Percentiles rank a stretch among this genome's conserved stretches.
Conservation (phyloP, 2,797 vertebrate species). For the Myotis vivesi region DNA sequence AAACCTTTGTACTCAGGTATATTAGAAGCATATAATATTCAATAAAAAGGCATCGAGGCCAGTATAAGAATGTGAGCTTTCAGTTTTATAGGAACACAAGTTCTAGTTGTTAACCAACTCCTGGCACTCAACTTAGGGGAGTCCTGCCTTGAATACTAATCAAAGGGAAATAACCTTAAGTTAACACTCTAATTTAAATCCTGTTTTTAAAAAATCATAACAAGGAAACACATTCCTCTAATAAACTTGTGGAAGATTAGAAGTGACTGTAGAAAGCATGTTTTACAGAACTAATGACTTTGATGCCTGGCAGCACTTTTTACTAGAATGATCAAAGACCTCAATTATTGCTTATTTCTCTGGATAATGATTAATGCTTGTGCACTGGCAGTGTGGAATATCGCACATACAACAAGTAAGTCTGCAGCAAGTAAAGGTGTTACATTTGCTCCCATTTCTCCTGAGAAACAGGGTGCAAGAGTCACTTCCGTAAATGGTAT, state of each 20-base stretch:
- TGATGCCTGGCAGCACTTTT: slow-evolving; percentile 24
- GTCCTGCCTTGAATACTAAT: slow-evolving; percentile 48
- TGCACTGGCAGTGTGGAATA: background rate
- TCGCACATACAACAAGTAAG: background rate
- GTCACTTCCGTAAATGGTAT: background rate
- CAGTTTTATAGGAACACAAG: background rate
- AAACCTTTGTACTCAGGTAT: slow-evolving; percentile 3
- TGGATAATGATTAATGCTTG: background rate
- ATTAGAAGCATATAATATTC: background rate
- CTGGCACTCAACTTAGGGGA: background rate
- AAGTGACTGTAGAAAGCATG: background rate
- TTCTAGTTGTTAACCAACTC: background rate
- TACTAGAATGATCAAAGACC: slow-evolving; percentile 3
- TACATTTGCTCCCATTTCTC: background rate
- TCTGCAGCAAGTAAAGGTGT: background rate
- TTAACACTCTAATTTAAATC: background rate
- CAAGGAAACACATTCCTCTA: slow-evolving; percentile 22
- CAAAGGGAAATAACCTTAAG: slow-evolving; percentile 6
- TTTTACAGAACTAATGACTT: slow-evolving; percentile 11
- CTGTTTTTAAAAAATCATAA: background rate
- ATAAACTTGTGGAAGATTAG: slow-evolving; percentile 3
- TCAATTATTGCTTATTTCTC: background rate
- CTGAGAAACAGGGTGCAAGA: slow-evolving; percentile 3
- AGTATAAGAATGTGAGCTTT: background rate
- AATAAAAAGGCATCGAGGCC: background rate